Percentiles rank a stretch among this genome's conserved stretches.
Conservation (phyloP, 2,888 invertebrate species). For the Morinoia aosen region DNA sequence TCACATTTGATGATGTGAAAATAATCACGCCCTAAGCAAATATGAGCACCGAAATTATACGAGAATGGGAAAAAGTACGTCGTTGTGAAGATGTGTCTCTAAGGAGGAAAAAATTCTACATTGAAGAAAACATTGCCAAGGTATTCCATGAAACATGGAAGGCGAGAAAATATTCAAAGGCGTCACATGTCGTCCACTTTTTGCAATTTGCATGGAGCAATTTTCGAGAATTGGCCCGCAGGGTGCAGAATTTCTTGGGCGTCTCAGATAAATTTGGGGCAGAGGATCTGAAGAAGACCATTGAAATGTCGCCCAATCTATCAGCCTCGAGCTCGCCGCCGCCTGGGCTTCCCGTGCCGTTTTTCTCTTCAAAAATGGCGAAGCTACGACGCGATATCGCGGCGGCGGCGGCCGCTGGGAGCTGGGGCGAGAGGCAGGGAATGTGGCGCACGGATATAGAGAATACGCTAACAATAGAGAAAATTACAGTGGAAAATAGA, state of each 20-base stretch:
- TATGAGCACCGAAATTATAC: background rate
- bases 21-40: background rate
- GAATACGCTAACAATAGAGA: no score
- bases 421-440: no score
- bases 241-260: background rate
- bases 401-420: background rate
- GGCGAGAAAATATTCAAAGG: background rate
- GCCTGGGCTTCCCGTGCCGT: background rate
- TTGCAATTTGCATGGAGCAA: background rate
- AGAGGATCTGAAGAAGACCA: conserved; percentile 4
- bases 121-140: background rate
- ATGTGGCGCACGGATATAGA: no score
- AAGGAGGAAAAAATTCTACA: background rate
- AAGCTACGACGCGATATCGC: background rate
- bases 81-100: background rate
- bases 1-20: background rate
- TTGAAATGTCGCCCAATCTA: conserved; percentile 17
- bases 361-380: background rate
- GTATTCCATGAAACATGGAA: background rate
- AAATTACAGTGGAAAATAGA: no score
- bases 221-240: background rate
- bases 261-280: background rate
- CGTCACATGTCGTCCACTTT: background rate
- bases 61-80: background rate
- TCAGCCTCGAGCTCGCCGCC: background rate